Percentiles rank a stretch among this genome's conserved stretches.
Evolutionary conservation across 2,113 vertebrate genomes (phyloP).

Genomic region (Hydrolagus affinis): DNA sequence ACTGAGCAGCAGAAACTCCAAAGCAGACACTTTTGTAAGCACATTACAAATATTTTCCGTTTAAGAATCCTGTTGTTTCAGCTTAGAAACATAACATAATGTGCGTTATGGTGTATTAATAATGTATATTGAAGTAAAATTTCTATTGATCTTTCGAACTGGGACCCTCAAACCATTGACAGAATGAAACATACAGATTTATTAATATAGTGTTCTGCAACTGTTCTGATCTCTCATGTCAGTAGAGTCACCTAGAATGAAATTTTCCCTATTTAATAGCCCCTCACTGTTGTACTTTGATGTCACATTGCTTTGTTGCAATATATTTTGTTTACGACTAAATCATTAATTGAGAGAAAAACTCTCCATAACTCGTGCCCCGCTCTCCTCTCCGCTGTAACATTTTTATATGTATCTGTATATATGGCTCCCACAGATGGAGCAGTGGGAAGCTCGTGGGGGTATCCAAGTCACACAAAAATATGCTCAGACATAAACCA

Average conservation of each 20-base stretch:
- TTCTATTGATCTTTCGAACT: slow-evolving; percentile 11
- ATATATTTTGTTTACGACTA: background rate
- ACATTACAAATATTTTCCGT: background rate
- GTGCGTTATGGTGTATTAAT: background rate
- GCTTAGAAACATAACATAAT: background rate
- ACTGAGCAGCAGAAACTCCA: background rate
- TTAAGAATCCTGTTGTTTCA: background rate
- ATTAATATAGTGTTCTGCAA: background rate
- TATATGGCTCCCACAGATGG: background rate
- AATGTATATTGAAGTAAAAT: background rate
- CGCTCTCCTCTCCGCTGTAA: background rate
- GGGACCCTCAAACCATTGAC: slow-evolving; percentile 11
- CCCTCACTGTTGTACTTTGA: background rate
- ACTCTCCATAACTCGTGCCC: background rate
- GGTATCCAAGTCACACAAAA: background rate
- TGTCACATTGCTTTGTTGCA: background rate
- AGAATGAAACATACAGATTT: slow-evolving; percentile 10
- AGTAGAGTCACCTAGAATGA: background rate
- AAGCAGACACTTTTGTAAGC: background rate
- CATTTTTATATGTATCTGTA: background rate
- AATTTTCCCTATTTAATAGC: background rate
- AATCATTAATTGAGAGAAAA: background rate
- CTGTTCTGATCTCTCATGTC: background rate
- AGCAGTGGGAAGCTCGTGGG: background rate
- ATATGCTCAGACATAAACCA: background rate